Base-by-base conservation (phyloP, 2,797 vertebrate species). In the Muraenolepis orangiensis region DNA sequence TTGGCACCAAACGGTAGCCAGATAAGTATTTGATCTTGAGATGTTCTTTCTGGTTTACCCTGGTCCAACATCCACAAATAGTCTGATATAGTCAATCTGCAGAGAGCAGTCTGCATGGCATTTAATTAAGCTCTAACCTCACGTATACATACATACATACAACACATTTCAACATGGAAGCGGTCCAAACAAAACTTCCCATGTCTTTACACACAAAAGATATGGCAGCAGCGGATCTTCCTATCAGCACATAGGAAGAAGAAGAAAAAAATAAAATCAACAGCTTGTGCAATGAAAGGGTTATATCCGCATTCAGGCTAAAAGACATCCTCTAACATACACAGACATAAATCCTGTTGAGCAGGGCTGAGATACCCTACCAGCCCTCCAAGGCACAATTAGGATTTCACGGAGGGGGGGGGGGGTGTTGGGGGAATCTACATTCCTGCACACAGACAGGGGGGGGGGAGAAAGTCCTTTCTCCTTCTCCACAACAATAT, bases 351-450 rank as follows among this genome's bases (percentile, higher is more conserved):
- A 95, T 95, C 93, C 93, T 93, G 93, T 93, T 93, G 93, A 94
- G 92, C 90, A 77, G 87, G 94, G 92, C 92, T 84, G 78, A 92
- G 91, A 93, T 94, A 93, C 91, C 92, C 91, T 92, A 93, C 87
- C 90, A 94, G 92, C 90, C 93, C 93, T 95, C 91, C 90, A 87
- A 94, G 94, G 93, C 93, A 95, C 93, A 95, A 94, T 95, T 95
- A 95, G 93, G 93, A 95, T 95, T 94, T 94, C 93, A 94, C 91
- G 92, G 93, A 90, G 91, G 92, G 87, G 89, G 91, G 4, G 89
- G 93, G n/a, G n/a, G n/a, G n/a, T n/a, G n/a, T n/a, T n/a, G 89
- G 91, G 4, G 89, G 93, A 92, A 94, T 94, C 93, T 93, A 93
- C 93, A 95, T 95, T 94, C 93, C 93, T 89, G 91, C 91, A 94